Evolutionary conservation across 2,113 vertebrate genomes (phyloP), one percentile per base, ranked within the genome.

Genomic region (Callorhinus ursinus): DNA sequence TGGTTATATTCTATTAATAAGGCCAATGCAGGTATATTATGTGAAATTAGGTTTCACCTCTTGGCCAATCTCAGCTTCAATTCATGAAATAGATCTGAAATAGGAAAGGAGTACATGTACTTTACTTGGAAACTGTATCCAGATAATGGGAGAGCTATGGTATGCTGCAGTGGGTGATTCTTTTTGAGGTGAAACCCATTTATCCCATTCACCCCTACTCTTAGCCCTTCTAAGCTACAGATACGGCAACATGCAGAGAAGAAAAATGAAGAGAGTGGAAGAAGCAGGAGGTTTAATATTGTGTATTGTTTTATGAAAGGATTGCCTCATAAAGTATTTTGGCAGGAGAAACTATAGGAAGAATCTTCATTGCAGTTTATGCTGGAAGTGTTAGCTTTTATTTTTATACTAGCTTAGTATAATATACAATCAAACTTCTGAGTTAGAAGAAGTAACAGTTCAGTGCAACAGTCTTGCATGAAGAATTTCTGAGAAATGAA

Each of bases 221-320:
- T 63, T 74, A 69, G 21, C 24, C 16, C 33, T 51, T 74, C 16
- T 76, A 61, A 93, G 11, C 1, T 28, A 16, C 13, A 85, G 22
- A 72, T 26, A 24, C 0, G 59, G 1, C 4, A 71, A 49, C 0
- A 26, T 39, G 15, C 57, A 79, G 5, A 8, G 13, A 46, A 24
- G 15, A 57, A 74, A 79, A 71, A 9, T 9, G 49, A 88, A 86
- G 57, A 80, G 24, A 69, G 9, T 46, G 2, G 39, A 28, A 31
- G 36, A 74, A 51, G 0, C 0, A 93, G 5, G 18, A 26, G 5
- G 7, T 79, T 86, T 31, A 63, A 69, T 24, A 76, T 5, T 7
- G 2, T 33, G 8, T 0, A 5, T 22, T 76, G 1, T 71, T 79
- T 39, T 31, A 67, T 42, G 19, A 3, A 4, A 88, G 4, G 0